Conservation (phyloP, 2,888 invertebrate genomes). For the Laothoe populi region DNA sequence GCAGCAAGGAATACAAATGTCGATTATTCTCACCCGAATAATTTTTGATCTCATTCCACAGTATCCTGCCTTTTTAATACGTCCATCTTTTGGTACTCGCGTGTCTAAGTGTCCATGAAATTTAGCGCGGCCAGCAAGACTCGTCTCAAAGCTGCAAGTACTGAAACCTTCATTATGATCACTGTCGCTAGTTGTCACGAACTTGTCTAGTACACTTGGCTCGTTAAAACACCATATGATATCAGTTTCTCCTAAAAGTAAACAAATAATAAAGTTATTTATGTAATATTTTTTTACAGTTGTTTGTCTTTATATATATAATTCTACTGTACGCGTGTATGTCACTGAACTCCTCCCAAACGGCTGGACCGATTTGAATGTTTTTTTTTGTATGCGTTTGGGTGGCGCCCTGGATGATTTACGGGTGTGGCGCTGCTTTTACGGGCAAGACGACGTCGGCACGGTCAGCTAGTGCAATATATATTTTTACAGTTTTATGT, state of each 20-base stretch:
- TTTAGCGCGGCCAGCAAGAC: constrained; percentile 87
- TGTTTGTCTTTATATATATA: too few relatives aligned
- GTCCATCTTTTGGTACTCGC: constrained; percentile 92
- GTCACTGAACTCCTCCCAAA: too few relatives aligned
- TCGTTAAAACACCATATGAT: constrained; percentile 89
- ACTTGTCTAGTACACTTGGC: constrained; percentile 86
- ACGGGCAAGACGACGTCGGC: too few relatives aligned
- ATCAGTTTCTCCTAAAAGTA: constrained; percentile 87
- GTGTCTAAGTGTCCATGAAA: constrained; percentile 90
- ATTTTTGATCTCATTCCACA: constrained; percentile 90
- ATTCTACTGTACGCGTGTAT: too few relatives aligned
- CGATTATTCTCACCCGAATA: constrained; percentile 78
- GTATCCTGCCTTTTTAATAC: constrained; percentile 91
- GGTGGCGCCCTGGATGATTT: too few relatives aligned
- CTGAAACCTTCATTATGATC: constrained; percentile 94
- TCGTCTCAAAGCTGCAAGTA: constrained; percentile 88
- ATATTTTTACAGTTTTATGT: too few relatives aligned
- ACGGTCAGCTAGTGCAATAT: too few relatives aligned
- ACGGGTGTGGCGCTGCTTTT: too few relatives aligned
- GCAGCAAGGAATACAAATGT: too few relatives aligned
- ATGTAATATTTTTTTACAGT: too few relatives aligned
- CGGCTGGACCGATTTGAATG: too few relatives aligned
- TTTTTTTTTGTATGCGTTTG: too few relatives aligned
- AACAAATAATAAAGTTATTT: background rate
- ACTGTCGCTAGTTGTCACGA: constrained; percentile 90